These are phyloP conservation scores for Zaprionus taronus DNA, from an alignment of 1,140 invertebrate species.

Conservation along the genomic window DNA sequence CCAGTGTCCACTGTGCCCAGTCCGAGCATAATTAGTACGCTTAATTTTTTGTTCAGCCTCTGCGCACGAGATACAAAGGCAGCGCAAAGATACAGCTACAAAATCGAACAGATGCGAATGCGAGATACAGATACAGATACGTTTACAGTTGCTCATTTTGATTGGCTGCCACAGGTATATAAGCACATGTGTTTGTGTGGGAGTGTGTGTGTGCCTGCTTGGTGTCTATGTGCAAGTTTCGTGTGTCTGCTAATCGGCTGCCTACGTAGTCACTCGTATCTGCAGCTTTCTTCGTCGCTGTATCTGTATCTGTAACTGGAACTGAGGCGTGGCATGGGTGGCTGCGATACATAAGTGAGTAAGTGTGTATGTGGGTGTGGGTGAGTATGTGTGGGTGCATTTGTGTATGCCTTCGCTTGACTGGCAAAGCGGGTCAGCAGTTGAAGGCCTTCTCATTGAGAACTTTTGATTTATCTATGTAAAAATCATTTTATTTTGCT, in stretches of 20 bases:
- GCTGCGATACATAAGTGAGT: neutral
- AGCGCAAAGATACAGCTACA: conserved; percentile 33
- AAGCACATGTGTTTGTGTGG: neutral
- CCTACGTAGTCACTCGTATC: conserved; percentile 29
- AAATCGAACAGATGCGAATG: conserved; percentile 30
- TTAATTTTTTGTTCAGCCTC: neutral
- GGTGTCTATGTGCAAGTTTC: conserved; percentile 63
- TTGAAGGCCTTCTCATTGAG: neutral
- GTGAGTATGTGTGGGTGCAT: neutral
- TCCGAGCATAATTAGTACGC: neutral
- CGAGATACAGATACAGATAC: conserved; percentile 34
- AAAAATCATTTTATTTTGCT: neutral
- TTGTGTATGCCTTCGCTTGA: neutral
- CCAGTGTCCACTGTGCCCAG: neutral
- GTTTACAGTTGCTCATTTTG: conserved; percentile 49
- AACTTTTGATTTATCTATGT: neutral
- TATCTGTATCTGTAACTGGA: conserved; percentile 15
- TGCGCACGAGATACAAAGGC: conserved; percentile 2
- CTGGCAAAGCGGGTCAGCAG: conserved; percentile 4
- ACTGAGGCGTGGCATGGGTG: conserved; percentile 38
- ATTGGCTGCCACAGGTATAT: conserved; percentile 48
- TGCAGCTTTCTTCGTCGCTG: conserved; percentile 19
- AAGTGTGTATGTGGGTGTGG: neutral
- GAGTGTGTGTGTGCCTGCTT: conserved; percentile 45
- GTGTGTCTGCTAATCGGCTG: conserved; percentile 38